Evolutionary conservation across 2,113 vertebrate species (phyloP).

Genomic region (Pygoscelis antarcticus): DNA sequence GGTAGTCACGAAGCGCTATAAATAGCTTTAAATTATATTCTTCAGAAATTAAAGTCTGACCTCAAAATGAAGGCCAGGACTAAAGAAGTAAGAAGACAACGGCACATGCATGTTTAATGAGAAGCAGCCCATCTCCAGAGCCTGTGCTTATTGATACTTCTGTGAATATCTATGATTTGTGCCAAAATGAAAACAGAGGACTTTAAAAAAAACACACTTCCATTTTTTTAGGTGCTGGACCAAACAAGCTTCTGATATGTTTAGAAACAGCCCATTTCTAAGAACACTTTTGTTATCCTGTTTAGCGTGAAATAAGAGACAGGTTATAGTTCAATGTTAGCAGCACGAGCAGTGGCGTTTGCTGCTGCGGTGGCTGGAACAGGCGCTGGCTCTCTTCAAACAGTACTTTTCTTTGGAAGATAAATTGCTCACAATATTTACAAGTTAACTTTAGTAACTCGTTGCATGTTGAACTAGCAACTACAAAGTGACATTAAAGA

Average conservation of each 20-base stretch:
- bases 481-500: not conserved
- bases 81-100: conserved; percentile 28
- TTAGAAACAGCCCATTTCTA: not conserved
- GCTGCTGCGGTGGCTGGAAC: not conserved
- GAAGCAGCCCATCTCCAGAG: not conserved
- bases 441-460: not conserved
- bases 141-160: not conserved
- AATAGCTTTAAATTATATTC: conserved; percentile 71
- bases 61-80: conserved; percentile 68
- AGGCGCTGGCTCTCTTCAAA: not conserved
- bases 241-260: not conserved
- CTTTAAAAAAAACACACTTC: not conserved
- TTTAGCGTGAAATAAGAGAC: conserved; percentile 38
- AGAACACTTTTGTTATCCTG: conserved; percentile 15
- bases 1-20: conserved; percentile 65
- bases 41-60: conserved; percentile 72
- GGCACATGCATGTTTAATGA: not conserved
- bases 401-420: not conserved
- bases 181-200: not conserved
- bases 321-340: not conserved
- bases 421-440: not conserved
- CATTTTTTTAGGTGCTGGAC: not conserved
- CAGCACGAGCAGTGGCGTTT: not conserved
- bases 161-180: not conserved
- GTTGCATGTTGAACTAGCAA: not conserved